These are phyloP conservation scores for Enteromius unitaeniatus DNA, from an alignment of 2,797 vertebrate genomes.

Conservation along the genomic window DNA sequence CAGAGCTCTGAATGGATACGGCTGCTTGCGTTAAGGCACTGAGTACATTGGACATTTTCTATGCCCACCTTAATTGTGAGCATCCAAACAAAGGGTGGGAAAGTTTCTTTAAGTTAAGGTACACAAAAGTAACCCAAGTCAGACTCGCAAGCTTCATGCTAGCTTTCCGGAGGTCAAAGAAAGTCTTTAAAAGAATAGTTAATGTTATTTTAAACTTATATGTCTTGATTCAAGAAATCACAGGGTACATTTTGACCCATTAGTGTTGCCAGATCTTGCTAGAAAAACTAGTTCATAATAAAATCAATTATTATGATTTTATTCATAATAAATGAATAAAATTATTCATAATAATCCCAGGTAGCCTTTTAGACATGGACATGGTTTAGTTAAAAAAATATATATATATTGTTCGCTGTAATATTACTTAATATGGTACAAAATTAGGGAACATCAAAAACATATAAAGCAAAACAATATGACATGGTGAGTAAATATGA, in stretches of 20 bases:
- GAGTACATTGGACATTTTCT: conserved; percentile 54
- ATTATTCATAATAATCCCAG: not conserved
- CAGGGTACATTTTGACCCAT: not conserved
- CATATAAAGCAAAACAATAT: not conserved
- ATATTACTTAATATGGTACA: not conserved
- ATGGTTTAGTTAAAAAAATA: not conserved
- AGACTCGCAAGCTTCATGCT: not conserved
- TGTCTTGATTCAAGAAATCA: not conserved
- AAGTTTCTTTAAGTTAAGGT: conserved; percentile 54
- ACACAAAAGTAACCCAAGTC: conserved; percentile 36
- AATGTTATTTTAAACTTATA: not conserved
- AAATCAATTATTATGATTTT: too few relatives aligned
- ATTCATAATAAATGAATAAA: too few relatives aligned
- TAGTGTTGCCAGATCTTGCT: not conserved
- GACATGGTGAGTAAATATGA: not conserved
- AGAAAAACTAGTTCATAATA: not conserved
- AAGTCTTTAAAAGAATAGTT: not conserved
- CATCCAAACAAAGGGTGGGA: conserved; percentile 45
- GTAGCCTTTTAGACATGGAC: not conserved
- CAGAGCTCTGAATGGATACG: conserved; percentile 57
- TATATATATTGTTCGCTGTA: not conserved
- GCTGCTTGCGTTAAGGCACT: conserved; percentile 55
- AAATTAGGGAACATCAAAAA: not conserved
- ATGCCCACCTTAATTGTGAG: conserved; percentile 54
- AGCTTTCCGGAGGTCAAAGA: conserved; percentile 22